These are phyloP conservation scores for Pachyseris speciosa DNA, from an alignment of 64 coral and sea anemone species.

Conservation along the genomic window DNA sequence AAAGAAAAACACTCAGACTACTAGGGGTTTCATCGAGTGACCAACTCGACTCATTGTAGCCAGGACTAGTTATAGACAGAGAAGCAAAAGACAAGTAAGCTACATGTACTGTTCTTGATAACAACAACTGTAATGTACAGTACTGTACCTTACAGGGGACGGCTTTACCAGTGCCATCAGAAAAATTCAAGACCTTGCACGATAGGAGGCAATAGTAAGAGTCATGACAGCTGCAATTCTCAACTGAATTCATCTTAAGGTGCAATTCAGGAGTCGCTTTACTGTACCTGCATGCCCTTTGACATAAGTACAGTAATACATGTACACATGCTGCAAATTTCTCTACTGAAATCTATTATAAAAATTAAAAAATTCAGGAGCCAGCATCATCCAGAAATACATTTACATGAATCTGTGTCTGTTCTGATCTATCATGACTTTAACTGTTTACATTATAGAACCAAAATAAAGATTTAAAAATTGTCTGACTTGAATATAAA, in stretches of 20 bases:
- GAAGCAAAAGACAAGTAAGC: no score
- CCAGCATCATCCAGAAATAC: neutral
- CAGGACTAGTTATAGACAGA: neutral
- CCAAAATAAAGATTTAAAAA: neutral
- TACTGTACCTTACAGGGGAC: no score
- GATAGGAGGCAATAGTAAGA: neutral
- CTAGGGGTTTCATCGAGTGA: neutral
- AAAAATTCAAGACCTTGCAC: neutral
- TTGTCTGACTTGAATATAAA: constrained; percentile 27
- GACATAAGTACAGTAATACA: no score
- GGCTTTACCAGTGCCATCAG: neutral
- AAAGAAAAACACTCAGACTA: neutral
- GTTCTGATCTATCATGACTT: neutral
- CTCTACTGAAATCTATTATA: no score
- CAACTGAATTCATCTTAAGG: no score
- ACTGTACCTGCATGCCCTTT: no score
- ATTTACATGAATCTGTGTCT: neutral
- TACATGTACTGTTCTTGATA: no score
- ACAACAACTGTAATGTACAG: no score
- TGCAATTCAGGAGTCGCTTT: neutral
- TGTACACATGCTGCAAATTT: no score
- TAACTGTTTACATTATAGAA: no score
- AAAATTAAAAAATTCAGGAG: neutral
- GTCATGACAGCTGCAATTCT: no score
- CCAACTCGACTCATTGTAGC: neutral